Base-by-base conservation (phyloP, 2,113 vertebrate genomes). In the Callionymus lyra region DNA sequence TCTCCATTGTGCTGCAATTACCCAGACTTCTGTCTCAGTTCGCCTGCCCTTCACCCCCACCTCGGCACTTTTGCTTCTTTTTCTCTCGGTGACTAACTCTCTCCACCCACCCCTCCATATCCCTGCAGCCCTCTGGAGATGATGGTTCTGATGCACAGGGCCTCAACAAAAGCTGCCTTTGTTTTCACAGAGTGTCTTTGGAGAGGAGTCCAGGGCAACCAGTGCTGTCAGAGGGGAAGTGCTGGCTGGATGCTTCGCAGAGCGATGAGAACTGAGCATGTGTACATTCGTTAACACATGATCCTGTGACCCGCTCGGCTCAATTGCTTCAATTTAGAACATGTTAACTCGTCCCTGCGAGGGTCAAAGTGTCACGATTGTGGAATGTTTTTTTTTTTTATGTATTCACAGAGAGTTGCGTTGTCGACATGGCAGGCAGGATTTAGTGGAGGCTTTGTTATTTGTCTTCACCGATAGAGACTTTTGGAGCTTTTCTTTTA, bases 1-100 rank as follows among this genome's bases (percentile, higher is more conserved):
- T 78, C 70, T 76, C 73, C 74, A 83, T 74, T 82, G 79, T 84
- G 76, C 77, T 84, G 78, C 80, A 87, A 87, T 86, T 85, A 85
- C 65, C 79, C 78, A 82, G 80, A 82, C 76, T 73, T 74, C 74
- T 79, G 70, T 66, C 63, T 64, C 64, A 71, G 71, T 52, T 69
- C 75, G 66, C 68, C 65, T 77, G 66, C 64, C 74, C 74, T 70
- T 79, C 76, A 73, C 72, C 76, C 78, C 66, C 72, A 79, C 67
- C 70, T 63, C 63, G 70, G 79, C 66, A 17, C 69, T 67, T 56
- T 64, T 50, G 37, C 41, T 68, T 44, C 63, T 47, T 37, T 52
- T 47, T 48, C 52, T 38, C 21, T 16, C 13, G 50, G 47, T 47
- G 34, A 48, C 54, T 56, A 70, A 53, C 70, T 65, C 59, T 59